These are phyloP conservation scores for Todiramphus chloris DNA, from an alignment of 2,113 vertebrate species.

Conservation along the genomic window DNA sequence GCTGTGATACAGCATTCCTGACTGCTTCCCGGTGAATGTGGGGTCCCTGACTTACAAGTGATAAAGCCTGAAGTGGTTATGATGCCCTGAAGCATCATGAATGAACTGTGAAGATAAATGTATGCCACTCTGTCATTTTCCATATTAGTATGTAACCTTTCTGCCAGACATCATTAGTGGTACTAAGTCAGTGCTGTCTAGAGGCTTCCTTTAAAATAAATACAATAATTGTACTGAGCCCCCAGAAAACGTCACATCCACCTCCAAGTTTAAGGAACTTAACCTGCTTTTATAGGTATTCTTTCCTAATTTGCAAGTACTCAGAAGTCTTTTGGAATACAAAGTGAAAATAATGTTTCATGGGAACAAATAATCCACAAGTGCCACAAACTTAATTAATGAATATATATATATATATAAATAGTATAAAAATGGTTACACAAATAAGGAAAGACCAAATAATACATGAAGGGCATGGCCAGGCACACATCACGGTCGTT, in stretches of 20 bases:
- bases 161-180: slow-evolving; percentile 1
- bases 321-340: not conserved
- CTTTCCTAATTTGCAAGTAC: not conserved
- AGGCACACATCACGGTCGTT: not conserved
- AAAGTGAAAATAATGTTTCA: not conserved
- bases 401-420: too few species aligned
- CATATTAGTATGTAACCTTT: not conserved
- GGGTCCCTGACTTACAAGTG: not conserved
- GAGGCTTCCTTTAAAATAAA: not conserved
- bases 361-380: not conserved
- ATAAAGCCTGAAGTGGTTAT: not conserved
- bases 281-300: not conserved
- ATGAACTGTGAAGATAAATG: not conserved
- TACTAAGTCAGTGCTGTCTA: not conserved
- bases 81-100: not conserved
- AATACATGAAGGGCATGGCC: not conserved
- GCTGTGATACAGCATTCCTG: not conserved
- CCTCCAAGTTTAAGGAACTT: not conserved
- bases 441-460: not conserved
- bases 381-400: not conserved
- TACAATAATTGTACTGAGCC: not conserved
- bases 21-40: not conserved
- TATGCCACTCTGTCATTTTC: not conserved
- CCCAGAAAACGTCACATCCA: not conserved
- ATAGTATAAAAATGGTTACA: not conserved